Percentiles rank a stretch among this genome's conserved stretches.
phyloP scores from a whole-genome alignment of 2,888 invertebrate genomes.

The Rhagium mordax region DNA sequence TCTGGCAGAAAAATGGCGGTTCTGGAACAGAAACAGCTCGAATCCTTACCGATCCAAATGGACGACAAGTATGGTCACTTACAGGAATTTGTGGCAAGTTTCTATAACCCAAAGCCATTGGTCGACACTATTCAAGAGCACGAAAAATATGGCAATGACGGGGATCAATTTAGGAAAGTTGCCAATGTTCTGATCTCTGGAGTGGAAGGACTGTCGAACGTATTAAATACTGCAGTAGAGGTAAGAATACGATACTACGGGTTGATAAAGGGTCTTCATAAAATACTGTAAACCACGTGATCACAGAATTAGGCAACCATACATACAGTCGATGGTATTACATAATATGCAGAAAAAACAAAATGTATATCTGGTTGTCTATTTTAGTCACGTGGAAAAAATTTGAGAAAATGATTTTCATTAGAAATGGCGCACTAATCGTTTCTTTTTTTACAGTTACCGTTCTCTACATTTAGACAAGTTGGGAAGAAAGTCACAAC shows the following conservation, averaged over 20 bases:
- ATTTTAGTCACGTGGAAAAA: too few relatives aligned
- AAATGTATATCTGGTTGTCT: too few relatives aligned
- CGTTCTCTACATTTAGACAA: constrained; percentile 57
- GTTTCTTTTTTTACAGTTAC: constrained; percentile 58
- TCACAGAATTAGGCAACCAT: too few relatives aligned
- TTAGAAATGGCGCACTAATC: too few relatives aligned
- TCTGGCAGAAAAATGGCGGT: constrained; percentile 63
- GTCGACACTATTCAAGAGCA: constrained; percentile 83
- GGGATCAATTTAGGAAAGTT: constrained; percentile 77
- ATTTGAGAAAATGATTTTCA: too few relatives aligned
- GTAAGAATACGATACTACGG: constrained; percentile 57
- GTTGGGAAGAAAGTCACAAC: constrained; percentile 59
- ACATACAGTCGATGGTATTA: too few relatives aligned
- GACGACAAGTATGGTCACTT: constrained; percentile 63
- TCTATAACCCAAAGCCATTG: constrained; percentile 76
- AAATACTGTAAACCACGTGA: too few relatives aligned
- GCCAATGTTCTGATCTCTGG: constrained; percentile 79
- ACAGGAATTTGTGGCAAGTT: constrained; percentile 61
- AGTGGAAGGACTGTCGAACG: constrained; percentile 75
- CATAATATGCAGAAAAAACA: too few relatives aligned
- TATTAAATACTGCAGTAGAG: constrained; percentile 63
- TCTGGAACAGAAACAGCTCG: constrained; percentile 56
- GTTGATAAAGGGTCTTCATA: too few relatives aligned
- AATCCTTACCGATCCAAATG: constrained; percentile 60
- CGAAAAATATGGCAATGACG: constrained; percentile 86